Percentiles rank a stretch among this genome's conserved stretches.
phyloP scores from a whole-genome alignment of 2,113 vertebrate genomes.

The Apeltes quadracus region DNA sequence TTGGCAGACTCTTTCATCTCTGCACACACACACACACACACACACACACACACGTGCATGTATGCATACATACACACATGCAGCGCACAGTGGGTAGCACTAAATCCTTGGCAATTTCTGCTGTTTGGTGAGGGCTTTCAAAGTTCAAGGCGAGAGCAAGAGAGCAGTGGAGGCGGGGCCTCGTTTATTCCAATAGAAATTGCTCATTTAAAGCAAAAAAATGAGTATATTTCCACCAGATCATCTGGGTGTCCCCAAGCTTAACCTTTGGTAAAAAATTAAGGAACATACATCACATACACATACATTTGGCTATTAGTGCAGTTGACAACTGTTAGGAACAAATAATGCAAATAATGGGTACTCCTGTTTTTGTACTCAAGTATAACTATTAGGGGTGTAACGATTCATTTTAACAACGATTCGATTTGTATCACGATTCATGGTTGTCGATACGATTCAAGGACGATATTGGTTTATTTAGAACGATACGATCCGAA shows the following conservation, averaged over 20 bases:
- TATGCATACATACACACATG: neutral
- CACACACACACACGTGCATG: neutral
- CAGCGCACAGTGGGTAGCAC: neutral
- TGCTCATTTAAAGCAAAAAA: neutral
- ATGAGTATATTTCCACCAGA: neutral
- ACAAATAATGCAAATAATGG: neutral
- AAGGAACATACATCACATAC: neutral
- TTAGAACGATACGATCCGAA: too few relatives aligned
- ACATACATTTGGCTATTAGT: too few relatives aligned
- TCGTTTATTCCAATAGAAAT: neutral
- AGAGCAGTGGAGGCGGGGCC: neutral
- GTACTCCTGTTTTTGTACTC: too few relatives aligned
- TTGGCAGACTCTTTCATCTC: neutral
- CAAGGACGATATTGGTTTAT: too few relatives aligned
- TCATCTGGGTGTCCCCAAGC: too few relatives aligned
- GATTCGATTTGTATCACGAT: too few relatives aligned
- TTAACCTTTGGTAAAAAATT: neutral
- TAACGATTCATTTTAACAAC: too few relatives aligned
- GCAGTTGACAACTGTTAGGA: too few relatives aligned
- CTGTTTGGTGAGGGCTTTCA: slow-evolving; percentile 28
- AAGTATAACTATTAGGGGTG: too few relatives aligned
- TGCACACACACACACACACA: slow-evolving; percentile 18
- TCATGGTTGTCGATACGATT: too few relatives aligned
- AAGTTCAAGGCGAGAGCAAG: slow-evolving; percentile 22
- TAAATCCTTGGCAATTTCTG: slow-evolving; percentile 12